Evolutionary conservation across 2,797 vertebrate genomes (phyloP).

Genomic region (Bovichtus diacanthus): DNA sequence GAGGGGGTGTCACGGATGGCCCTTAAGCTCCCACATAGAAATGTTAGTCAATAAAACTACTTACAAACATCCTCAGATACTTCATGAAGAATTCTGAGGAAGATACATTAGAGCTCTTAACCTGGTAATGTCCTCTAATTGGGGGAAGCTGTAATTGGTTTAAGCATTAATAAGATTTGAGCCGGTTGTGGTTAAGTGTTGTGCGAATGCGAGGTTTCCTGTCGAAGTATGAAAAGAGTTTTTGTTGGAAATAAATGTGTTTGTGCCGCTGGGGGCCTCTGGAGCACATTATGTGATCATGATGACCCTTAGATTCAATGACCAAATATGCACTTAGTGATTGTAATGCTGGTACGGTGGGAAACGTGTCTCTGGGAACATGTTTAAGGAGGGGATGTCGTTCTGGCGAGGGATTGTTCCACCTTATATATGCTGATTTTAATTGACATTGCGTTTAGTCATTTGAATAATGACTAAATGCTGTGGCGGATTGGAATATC

Average conservation of each 20-base stretch:
- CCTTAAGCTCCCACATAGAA: constrained; percentile 36
- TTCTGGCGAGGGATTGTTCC: constrained; percentile 31
- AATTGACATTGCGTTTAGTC: constrained; percentile 55
- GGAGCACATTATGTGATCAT: constrained; percentile 86
- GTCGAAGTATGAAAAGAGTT: constrained; percentile 81
- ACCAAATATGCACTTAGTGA: constrained; percentile 89
- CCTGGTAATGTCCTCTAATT: constrained; percentile 86
- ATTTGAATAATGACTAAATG: constrained; percentile 43
- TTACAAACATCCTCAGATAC: constrained; percentile 68
- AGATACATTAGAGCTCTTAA: constrained; percentile 83
- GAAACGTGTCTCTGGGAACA: constrained; percentile 70
- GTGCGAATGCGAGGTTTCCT: constrained; percentile 75
- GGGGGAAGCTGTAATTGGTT: constrained; percentile 85
- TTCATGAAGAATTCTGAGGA: constrained; percentile 61
- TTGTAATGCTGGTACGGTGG: constrained; percentile 85
- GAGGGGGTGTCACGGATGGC: constrained; percentile 15
- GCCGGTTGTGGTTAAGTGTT: constrained; percentile 76
- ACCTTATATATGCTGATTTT: constrained; percentile 55
- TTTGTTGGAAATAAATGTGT: constrained; percentile 86
- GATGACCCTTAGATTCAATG: constrained; percentile 86
- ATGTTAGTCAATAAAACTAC: constrained; percentile 70
- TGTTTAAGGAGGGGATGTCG: constrained; percentile 37
- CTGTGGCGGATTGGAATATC: constrained; percentile 39
- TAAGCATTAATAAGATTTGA: constrained; percentile 85
- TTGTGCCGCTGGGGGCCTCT: constrained; percentile 83